Percentiles rank a stretch among this genome's conserved stretches.
Conservation (phyloP, 2,797 vertebrate genomes). For the Cygnus olor region DNA sequence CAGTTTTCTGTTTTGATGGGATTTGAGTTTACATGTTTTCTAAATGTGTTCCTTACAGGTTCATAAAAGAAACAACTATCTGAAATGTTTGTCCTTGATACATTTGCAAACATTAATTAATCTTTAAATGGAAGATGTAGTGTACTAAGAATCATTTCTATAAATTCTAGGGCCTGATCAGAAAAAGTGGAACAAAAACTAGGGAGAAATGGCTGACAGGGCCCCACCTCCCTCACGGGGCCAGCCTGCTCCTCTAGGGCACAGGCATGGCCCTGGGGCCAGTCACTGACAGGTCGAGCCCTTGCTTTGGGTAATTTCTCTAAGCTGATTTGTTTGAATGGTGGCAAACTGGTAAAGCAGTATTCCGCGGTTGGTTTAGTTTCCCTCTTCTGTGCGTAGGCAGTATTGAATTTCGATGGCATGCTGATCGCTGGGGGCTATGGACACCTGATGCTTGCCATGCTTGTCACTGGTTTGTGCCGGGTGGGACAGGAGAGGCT, state of each 20-base stretch:
- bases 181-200: background rate
- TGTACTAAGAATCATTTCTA: background rate
- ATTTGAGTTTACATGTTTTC: background rate
- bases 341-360: accelerated
- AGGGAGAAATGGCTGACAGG: background rate
- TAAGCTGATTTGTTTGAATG: accelerated
- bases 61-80: background rate
- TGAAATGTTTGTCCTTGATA: background rate
- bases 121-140: background rate
- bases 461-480: background rate
- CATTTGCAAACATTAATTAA: background rate
- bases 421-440: background rate
- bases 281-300: accelerated
- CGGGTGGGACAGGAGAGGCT: accelerated
- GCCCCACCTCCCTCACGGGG: accelerated
- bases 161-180: background rate
- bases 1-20: slow-evolving; percentile 70
- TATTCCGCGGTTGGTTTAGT: background rate
- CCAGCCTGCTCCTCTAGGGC: accelerated
- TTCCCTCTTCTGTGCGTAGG: background rate
- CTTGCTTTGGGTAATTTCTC: background rate
- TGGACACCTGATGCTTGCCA: accelerated
- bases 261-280: accelerated
- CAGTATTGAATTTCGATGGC: accelerated
- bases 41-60: background rate